Evolutionary conservation across 2,797 vertebrate species (phyloP).

Genomic region (Nyctalus aviator): DNA sequence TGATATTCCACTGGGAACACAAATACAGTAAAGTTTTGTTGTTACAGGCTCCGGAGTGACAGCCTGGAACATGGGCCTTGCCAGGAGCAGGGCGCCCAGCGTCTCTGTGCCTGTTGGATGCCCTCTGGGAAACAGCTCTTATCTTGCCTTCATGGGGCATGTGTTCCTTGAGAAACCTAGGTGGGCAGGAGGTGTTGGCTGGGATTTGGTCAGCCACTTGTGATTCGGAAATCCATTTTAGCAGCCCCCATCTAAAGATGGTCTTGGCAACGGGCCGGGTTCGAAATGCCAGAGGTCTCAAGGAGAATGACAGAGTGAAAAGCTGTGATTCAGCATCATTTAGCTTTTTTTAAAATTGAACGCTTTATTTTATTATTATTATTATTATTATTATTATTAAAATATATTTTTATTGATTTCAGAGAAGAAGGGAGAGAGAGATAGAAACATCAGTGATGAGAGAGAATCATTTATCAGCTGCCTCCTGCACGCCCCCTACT

Average conservation of each 20-base stretch:
- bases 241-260: background rate
- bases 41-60: background rate
- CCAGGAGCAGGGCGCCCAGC: background rate
- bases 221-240: conserved; percentile 23
- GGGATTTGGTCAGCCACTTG: background rate
- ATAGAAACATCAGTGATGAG: too few species aligned
- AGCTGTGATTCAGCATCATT: background rate
- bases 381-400: too few species aligned
- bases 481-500: too few species aligned
- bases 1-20: background rate
- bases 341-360: background rate
- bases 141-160: background rate
- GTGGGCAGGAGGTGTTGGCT: background rate
- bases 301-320: background rate
- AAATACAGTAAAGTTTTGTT: background rate
- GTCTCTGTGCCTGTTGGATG: background rate
- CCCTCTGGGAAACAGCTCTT: background rate
- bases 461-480: too few species aligned
- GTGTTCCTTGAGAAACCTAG: conserved; percentile 4
- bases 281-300: background rate
- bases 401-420: too few species aligned
- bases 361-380: too few species aligned
- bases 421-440: too few species aligned
- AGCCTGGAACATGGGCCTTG: background rate
- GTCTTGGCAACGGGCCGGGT: background rate